These are phyloP conservation scores for Semicossyphus pulcher DNA, from an alignment of 2,113 vertebrate genomes.

Conservation along the genomic window DNA sequence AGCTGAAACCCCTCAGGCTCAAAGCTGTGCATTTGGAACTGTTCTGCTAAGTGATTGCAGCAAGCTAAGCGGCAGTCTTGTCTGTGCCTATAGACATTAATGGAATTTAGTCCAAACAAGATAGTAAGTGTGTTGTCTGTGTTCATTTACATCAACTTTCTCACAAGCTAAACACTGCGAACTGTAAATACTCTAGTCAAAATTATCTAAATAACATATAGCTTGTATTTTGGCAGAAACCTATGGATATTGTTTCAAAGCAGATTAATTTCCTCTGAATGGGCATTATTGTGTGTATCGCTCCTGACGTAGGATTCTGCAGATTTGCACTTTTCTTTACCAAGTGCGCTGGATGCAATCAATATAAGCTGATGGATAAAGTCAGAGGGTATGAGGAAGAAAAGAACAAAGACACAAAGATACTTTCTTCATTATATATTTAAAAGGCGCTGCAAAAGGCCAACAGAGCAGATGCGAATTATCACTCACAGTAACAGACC, in stretches of 20 bases:
- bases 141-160: slow-evolving; percentile 49
- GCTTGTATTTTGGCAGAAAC: background rate
- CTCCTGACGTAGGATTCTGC: slow-evolving; percentile 36
- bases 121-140: slow-evolving; percentile 43
- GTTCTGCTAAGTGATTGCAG: slow-evolving; percentile 49
- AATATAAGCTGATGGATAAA: slow-evolving; percentile 55
- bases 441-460: slow-evolving; percentile 34
- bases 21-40: slow-evolving; percentile 53
- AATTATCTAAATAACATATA: background rate
- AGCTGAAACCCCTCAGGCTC: slow-evolving; percentile 55
- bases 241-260: slow-evolving; percentile 22
- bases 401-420: slow-evolving; percentile 45
- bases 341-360: slow-evolving; percentile 25
- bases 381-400: slow-evolving; percentile 27
- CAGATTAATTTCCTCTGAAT: slow-evolving; percentile 46
- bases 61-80: slow-evolving; percentile 44
- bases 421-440: slow-evolving; percentile 55
- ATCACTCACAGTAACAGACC: slow-evolving; percentile 32
- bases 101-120: slow-evolving; percentile 53
- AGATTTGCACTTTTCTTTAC: slow-evolving; percentile 41
- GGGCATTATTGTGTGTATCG: slow-evolving; percentile 8
- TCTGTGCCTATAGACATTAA: slow-evolving; percentile 54
- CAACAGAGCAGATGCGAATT: slow-evolving; percentile 41
- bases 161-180: slow-evolving; percentile 1
- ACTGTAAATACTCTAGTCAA: slow-evolving; percentile 25